A percentile compares a stretch with the other conserved stretches of the same genome.
Evolutionary conservation across 2,797 vertebrate species (phyloP).

Genomic region (Taenioides sp.): DNA sequence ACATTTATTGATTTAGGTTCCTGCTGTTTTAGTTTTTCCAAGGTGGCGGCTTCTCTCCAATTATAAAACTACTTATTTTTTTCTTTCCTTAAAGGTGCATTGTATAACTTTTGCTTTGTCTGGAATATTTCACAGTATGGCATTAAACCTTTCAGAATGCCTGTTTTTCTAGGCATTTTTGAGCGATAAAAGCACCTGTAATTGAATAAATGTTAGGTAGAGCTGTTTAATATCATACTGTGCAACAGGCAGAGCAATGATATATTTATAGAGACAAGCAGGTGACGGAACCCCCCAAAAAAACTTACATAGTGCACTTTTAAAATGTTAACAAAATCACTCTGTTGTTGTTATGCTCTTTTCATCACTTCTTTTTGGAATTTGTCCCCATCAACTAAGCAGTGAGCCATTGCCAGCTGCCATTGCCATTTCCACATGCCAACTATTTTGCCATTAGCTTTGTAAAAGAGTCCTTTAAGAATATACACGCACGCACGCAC

Average conservation of each 20-base stretch:
- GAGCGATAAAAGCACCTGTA: no score
- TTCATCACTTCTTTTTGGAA: background rate
- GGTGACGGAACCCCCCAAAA: no score
- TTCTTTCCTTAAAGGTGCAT: background rate
- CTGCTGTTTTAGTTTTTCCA: background rate
- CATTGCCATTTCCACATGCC: background rate
- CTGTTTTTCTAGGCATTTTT: no score
- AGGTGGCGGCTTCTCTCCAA: no score
- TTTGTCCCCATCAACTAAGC: background rate
- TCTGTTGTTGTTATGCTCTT: background rate
- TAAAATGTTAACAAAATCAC: background rate
- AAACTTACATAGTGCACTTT: no score
- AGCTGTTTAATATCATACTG: no score
- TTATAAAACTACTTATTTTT: background rate
- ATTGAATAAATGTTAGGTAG: no score
- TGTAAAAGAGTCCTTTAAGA: slow-evolving; percentile 1
- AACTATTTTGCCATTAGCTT: background rate
- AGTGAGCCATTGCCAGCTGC: background rate
- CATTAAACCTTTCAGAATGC: no score
- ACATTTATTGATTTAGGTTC: background rate
- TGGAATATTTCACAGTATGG: no score
- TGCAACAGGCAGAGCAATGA: no score
- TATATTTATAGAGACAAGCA: no score
- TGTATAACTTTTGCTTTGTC: no score
- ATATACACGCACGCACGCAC: slow-evolving; percentile 9